Evolutionary conservation across 37 sponge, comb jelly and placozoan genomes (phyloP).

Genomic region (Haliclona indistincta): DNA sequence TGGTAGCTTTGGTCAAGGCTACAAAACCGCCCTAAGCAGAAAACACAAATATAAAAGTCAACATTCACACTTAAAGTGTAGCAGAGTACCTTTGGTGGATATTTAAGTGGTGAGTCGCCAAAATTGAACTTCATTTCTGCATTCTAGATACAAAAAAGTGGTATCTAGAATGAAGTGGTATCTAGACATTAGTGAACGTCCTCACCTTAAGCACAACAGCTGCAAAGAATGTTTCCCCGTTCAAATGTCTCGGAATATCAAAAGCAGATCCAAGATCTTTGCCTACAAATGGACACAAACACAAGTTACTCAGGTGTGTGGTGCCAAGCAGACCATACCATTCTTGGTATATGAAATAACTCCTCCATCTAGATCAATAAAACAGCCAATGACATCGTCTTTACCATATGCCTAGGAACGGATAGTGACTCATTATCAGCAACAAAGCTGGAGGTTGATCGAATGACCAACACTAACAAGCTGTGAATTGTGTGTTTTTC

Average conservation of each 20-base stretch:
- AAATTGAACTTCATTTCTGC: constrained; percentile 94
- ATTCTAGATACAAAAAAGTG: constrained; percentile 49
- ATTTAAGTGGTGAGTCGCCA: constrained; percentile 75
- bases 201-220: constrained; percentile 88
- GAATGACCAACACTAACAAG: too few species aligned
- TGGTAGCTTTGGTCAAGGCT: constrained; percentile 43
- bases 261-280: constrained; percentile 82
- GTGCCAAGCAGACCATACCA: constrained; percentile 30
- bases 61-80: not conserved
- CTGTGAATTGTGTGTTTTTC: too few species aligned
- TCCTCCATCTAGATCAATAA: constrained; percentile 69
- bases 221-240: constrained; percentile 80
- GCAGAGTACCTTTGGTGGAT: constrained; percentile 48
- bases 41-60: not conserved
- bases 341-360: constrained; percentile 85
- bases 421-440: too few species aligned
- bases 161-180: not conserved
- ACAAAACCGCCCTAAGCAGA: constrained; percentile 22
- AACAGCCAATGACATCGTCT: constrained; percentile 87
- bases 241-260: constrained; percentile 64
- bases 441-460: too few species aligned
- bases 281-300: constrained; percentile 10
- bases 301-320: not conserved
- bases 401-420: constrained; percentile 75
- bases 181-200: not conserved